A percentile compares a stretch with the other conserved stretches of the same genome.
These are phyloP conservation scores for Rhopalosiphum padi DNA, from an alignment of 1,140 invertebrate genomes.

Conservation along the genomic window DNA sequence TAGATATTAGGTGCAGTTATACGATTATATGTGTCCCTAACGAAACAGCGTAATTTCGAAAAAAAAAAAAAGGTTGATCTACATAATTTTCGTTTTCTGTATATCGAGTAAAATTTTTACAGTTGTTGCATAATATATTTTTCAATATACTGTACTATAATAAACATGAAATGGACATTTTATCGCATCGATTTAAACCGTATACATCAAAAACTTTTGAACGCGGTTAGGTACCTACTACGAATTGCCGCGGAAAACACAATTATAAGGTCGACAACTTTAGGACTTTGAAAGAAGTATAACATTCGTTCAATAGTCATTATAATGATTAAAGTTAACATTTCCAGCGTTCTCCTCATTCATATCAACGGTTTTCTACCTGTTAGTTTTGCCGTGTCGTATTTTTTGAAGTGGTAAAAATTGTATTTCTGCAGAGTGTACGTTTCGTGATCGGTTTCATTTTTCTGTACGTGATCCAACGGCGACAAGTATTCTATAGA, in stretches of 20 bases:
- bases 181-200: not conserved
- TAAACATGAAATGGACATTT: not conserved
- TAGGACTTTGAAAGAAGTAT: not conserved
- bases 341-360: not conserved
- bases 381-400: no score
- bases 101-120: not conserved
- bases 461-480: not conserved
- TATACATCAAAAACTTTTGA: not conserved
- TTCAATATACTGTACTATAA: not conserved
- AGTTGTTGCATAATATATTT: not conserved
- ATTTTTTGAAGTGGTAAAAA: no score
- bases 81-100: not conserved
- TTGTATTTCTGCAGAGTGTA: not conserved
- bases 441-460: not conserved
- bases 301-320: not conserved
- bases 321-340: not conserved
- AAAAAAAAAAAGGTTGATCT: not conserved
- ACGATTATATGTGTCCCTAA: not conserved
- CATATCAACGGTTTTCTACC: not conserved
- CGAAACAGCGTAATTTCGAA: not conserved
- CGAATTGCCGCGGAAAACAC: not conserved
- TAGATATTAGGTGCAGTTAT: not conserved
- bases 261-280: not conserved
- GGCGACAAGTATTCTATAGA: not conserved
- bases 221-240: not conserved